Evolutionary conservation across 1,140 invertebrate species (phyloP), one percentile per base, ranked within the genome.

Genomic region (Panagrolaimus sp.): DNA sequence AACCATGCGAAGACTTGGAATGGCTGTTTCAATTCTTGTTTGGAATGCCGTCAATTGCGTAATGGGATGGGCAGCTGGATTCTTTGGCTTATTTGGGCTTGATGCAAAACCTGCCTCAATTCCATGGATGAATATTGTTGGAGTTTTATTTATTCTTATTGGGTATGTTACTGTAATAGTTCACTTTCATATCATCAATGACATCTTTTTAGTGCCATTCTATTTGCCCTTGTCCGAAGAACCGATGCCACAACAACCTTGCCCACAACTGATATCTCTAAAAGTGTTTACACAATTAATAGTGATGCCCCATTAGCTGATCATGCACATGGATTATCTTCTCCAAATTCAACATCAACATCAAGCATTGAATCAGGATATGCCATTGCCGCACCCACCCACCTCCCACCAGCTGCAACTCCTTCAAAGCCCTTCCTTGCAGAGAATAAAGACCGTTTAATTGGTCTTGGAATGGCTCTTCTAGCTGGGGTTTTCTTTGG

Each of bases 401-500:
- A 38, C 7, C 32, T 38, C 7, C 32, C 32, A 4, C 2, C 32
- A 38, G 32, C 32, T 7, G 32, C 32, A 38, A 38, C 32, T 38
- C 32, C 32, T 4, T 2, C 32, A 2, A 38, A 38, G 32, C 32
- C 32, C 2, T 38, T 38, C 32, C 32, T 38, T 38, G 32, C 32
- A 4, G 32, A 38, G 7, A 38, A 38, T 38, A 38, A 38, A 38
- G 32, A 38, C 32, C 32, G 32, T 43, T 58, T 55, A 21, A 74
- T 66, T 24, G 70, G 73, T 44, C 78, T 77, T 65, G 32, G 7
- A 6, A 32, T 76, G 21, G 68, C 74, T 0, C 48, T 76, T 17
- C 21, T 77, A 7, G 63, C 73, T 17, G 74, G 74, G 6, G 63
- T 76, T n/a, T 76, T 76, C 26, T 76, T 77, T 58, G 58, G 62